Evolutionary conservation across 2,113 vertebrate species (phyloP).

Genomic region (Rhagologus leucostigma): DNA sequence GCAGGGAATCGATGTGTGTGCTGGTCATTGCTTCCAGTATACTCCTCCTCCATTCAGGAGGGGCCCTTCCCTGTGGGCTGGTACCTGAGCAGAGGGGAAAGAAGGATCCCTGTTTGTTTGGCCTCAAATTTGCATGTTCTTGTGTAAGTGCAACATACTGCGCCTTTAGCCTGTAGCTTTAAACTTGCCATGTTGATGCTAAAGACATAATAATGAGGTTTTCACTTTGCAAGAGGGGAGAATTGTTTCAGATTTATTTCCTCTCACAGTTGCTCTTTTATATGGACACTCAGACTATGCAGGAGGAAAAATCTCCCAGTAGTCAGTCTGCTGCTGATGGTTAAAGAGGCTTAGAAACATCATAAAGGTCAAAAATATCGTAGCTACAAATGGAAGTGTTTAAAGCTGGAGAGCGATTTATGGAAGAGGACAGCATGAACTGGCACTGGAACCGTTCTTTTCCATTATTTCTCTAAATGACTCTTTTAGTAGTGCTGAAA

Average conservation of each 20-base stretch:
- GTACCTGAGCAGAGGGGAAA: background rate
- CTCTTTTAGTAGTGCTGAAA: slow-evolving; percentile 16
- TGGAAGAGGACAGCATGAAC: background rate
- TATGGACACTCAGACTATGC: background rate
- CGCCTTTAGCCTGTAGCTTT: background rate
- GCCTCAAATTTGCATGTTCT: background rate
- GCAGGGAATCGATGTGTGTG: no score
- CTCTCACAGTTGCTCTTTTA: background rate
- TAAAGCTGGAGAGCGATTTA: slow-evolving; percentile 24
- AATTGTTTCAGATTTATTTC: background rate
- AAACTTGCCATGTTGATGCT: background rate
- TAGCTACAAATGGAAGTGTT: slow-evolving; percentile 31
- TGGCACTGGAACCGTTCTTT: background rate
- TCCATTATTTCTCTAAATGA: slow-evolving; percentile 30
- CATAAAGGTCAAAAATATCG: slow-evolving; percentile 49
- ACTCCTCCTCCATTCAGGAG: background rate
- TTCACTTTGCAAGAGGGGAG: background rate
- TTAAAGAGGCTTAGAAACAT: slow-evolving; percentile 1
- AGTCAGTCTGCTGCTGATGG: background rate
- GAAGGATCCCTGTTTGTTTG: background rate
- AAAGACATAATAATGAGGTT: background rate
- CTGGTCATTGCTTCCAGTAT: background rate
- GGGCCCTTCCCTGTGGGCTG: background rate
- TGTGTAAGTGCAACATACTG: background rate
- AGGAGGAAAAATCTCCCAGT: background rate